Conservation (phyloP, 2,113 vertebrate genomes). For the Nicator chloris region DNA sequence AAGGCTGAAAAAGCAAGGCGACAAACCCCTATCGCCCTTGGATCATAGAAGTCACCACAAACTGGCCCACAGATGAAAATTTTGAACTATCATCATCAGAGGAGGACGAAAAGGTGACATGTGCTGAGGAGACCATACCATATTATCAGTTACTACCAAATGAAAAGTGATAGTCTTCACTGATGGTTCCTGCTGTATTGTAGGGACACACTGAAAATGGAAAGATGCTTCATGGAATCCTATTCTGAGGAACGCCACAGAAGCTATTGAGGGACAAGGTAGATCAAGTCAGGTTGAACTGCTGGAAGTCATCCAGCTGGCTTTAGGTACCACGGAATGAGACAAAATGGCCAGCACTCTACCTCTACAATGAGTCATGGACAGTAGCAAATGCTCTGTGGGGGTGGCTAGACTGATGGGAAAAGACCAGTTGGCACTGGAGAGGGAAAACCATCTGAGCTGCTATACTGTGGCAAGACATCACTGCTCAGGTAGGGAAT, state of each 20-base stretch:
- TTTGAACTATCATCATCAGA: not conserved
- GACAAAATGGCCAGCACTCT: not conserved
- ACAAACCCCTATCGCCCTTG: not conserved
- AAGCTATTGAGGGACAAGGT: not conserved
- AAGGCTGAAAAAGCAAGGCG: no score
- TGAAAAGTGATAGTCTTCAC: not conserved
- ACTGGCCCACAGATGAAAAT: not conserved
- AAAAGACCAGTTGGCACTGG: not conserved
- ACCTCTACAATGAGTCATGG: not conserved
- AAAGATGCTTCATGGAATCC: rapidly evolving
- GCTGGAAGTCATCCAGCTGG: not conserved
- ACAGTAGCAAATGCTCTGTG: not conserved
- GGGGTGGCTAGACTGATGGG: not conserved
- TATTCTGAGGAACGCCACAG: not conserved
- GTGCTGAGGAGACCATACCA: not conserved
- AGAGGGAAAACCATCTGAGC: not conserved
- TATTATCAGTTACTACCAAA: not conserved
- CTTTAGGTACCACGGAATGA: not conserved
- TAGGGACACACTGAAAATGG: not conserved
- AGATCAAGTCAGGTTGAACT: not conserved
- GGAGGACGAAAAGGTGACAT: not conserved
- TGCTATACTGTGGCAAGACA: not conserved
- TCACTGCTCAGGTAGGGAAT: not conserved
- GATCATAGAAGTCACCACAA: not conserved
- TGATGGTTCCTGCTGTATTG: not conserved